Conservation (phyloP, 2,888 invertebrate species). For the Ptychoptera contaminata region DNA sequence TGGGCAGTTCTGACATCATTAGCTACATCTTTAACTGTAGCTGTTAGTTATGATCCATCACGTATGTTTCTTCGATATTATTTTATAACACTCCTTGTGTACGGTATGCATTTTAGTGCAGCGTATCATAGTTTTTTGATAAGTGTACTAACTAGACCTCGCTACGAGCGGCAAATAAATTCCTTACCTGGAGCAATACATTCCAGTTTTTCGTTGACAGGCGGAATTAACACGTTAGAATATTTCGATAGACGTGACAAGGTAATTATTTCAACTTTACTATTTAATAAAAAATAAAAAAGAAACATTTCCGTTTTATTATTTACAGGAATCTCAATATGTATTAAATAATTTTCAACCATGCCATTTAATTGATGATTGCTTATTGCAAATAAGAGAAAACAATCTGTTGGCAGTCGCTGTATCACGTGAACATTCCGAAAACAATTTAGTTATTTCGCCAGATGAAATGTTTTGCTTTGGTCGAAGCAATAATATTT, state of each 20-base stretch:
- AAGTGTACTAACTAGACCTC: conserved; percentile 25
- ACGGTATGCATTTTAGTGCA: conserved; percentile 21
- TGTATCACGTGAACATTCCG: conserved; percentile 23
- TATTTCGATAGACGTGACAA: conserved; percentile 23
- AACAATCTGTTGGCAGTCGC: conserved; percentile 21
- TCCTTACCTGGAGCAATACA: conserved; percentile 18
- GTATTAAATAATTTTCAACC: conserved; percentile 9
- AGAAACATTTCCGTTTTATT: neutral
- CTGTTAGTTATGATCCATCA: neutral
- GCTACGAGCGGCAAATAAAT: conserved; percentile 20
- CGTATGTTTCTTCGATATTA: conserved; percentile 6
- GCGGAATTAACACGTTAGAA: conserved; percentile 22
- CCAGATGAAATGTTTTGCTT: conserved; percentile 25
- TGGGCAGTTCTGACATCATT: conserved; percentile 6
- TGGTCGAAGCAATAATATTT: conserved; percentile 23
- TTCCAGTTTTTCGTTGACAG: conserved; percentile 20
- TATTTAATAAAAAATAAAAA: neutral
- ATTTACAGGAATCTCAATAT: conserved; percentile 17
- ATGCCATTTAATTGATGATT: conserved; percentile 24
- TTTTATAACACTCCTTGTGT: conserved; percentile 9
- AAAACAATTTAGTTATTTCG: conserved; percentile 23
- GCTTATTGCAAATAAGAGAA: conserved; percentile 18
- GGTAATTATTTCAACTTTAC: conserved; percentile 14
- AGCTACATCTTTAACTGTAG: neutral
- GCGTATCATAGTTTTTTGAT: conserved; percentile 26